phyloP scores from a whole-genome alignment of 1,140 invertebrate species.

The Bombus sylvicola region DNA sequence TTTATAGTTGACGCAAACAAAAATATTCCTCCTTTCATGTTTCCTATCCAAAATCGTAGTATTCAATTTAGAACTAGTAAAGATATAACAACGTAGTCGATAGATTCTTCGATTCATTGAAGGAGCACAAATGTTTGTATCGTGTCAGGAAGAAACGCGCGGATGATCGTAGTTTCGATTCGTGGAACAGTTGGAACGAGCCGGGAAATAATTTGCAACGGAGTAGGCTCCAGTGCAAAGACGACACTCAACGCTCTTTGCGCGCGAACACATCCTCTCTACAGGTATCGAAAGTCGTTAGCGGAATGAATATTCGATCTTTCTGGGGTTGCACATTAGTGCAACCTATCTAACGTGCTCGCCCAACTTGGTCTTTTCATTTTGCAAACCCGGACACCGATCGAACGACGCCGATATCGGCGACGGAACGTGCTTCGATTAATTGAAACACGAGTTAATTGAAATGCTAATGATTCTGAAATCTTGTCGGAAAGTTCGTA shows the following conservation, averaged over 20 bases:
- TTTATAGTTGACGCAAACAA: no score
- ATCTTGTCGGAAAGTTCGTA: background rate
- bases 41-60: no score
- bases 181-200: background rate
- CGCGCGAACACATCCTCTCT: background rate
- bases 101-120: no score
- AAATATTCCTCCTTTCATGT: no score
- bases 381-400: background rate
- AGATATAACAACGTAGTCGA: no score
- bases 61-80: no score
- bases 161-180: background rate
- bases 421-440: background rate
- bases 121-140: background rate
- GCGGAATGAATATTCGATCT: slow-evolving; percentile 59
- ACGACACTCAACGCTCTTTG: background rate
- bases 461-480: background rate
- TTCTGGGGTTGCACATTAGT: background rate
- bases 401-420: background rate
- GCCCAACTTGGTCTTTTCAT: background rate
- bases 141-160: background rate
- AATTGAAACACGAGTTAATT: slow-evolving; percentile 8
- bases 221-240: background rate
- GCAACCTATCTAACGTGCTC: slow-evolving; percentile 8
- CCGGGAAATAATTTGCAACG: slow-evolving; percentile 3
- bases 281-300: background rate